Evolutionary conservation across 2,888 invertebrate genomes (phyloP), one percentile per base, ranked within the genome.

Genomic region (Tetranychus truncatus): DNA sequence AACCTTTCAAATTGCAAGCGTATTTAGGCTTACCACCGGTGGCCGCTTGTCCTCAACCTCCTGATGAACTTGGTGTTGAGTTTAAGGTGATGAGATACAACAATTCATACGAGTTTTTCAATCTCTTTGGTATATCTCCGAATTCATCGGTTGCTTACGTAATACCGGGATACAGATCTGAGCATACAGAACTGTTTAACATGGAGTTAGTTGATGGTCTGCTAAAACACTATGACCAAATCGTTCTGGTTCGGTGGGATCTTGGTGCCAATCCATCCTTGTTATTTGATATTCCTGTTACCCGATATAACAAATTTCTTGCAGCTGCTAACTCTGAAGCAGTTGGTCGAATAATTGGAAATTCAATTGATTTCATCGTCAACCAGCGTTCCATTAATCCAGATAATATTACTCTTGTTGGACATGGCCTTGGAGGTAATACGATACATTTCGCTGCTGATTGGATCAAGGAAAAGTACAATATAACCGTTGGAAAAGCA

Each of bases 391-490:
- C 69, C 11, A 21, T 69, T 69, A 20, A 24, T 21, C 69, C 20
- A 21, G 69, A 69, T 24, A 24, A 69, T 11, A 24, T 69, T 24
- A 69, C 69, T 9, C 21, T 69, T 5, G 34, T 69, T 20, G 69
- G 69, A 5, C 69, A 69, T 69, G 69, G 69, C 11, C 69, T 69
- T 5, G 69, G 69, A 20, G 69, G 69, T 11, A 69, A 69, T 69
- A 24, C 69, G 34, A 69, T 69, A 7, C 69, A 69, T 21, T 69
- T 24, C 4, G 9, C 34, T 11, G 69, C 69, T 11, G 69, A 69
- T 20, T 69, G 69, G 69, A 69, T 69, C 11, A 69, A 69, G 11
- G 69, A 69, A 11, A 20, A 69, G 21, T 24, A 69, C 20, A 69
- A 69, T 69, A 5, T 69, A 11, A 69, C 69, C 69, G 20, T 69